Conservation (phyloP, 2,888 invertebrate genomes). For the Cabera pusaria region DNA sequence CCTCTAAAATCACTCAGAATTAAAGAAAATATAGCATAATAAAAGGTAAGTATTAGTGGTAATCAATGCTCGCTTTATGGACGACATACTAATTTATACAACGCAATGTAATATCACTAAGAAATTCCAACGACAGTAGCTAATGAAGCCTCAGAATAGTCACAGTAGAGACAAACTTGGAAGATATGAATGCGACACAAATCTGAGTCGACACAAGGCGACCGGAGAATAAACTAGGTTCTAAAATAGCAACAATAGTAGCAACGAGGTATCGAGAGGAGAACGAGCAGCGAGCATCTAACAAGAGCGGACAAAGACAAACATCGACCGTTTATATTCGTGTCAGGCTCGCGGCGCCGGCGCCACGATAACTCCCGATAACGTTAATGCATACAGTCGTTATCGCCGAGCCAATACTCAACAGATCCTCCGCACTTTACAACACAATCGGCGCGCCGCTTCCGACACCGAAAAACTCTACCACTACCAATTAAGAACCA, state of each 20-base stretch:
- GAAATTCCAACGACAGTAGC: slow-evolving; percentile 22
- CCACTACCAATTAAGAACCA: slow-evolving; percentile 43
- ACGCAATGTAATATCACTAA: slow-evolving; percentile 12
- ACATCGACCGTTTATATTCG: slow-evolving; percentile 59
- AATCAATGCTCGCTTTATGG: slow-evolving; percentile 27
- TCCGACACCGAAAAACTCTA: slow-evolving; percentile 32
- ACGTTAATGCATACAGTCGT: slow-evolving; percentile 74
- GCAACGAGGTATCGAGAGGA: slow-evolving; percentile 24
- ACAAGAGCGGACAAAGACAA: slow-evolving; percentile 53
- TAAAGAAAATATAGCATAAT: slow-evolving; percentile 31
- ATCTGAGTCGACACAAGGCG: slow-evolving; percentile 6
- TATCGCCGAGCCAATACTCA: slow-evolving; percentile 56
- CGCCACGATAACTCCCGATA: slow-evolving; percentile 76
- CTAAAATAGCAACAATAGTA: slow-evolving; percentile 26
- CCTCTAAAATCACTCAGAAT: slow-evolving; percentile 29
- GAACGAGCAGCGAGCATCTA: slow-evolving; percentile 39
- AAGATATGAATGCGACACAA: not conserved
- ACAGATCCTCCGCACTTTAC: slow-evolving; percentile 44
- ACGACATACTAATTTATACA: slow-evolving; percentile 25
- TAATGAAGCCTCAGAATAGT: slow-evolving; percentile 2
- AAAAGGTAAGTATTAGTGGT: slow-evolving; percentile 30
- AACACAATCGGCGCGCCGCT: slow-evolving; percentile 44
- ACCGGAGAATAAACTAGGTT: slow-evolving; percentile 12
- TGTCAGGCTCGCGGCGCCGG: slow-evolving; percentile 68
- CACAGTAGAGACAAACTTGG: slow-evolving; percentile 1